Evolutionary conservation across 2,888 invertebrate species (phyloP).

Genomic region (Lepidochitona cinerea): DNA sequence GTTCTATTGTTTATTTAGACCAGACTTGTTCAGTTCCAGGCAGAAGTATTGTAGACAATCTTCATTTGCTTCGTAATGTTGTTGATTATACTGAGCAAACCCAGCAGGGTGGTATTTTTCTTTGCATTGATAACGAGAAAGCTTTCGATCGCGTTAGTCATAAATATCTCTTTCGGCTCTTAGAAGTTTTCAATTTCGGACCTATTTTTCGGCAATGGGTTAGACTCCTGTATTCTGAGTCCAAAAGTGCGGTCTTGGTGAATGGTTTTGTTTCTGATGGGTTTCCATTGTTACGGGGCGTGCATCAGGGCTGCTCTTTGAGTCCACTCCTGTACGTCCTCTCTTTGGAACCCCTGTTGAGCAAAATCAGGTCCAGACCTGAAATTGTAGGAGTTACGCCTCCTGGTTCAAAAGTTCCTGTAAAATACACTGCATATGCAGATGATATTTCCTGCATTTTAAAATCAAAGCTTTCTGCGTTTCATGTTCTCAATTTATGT

Average conservation of each 20-base stretch:
- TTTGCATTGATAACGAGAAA: conserved; percentile 37
- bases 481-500: conserved; percentile 6
- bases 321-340: neutral
- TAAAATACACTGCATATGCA: conserved; percentile 17
- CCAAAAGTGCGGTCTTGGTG: neutral
- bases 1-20: conserved; percentile 23
- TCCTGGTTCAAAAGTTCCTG: conserved; percentile 7
- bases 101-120: conserved; percentile 27
- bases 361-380: neutral
- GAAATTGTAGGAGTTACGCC: conserved; percentile 21
- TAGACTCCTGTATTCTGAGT: conserved; percentile 30
- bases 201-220: conserved; percentile 32
- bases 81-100: conserved; percentile 35
- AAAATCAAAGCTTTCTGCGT: conserved; percentile 1
- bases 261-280: neutral
- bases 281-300: neutral
- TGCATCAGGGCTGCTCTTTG: neutral
- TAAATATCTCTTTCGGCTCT: conserved; percentile 32
- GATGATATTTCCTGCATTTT: conserved; percentile 14
- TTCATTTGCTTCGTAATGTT: conserved; percentile 31
- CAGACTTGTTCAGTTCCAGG: conserved; percentile 39
- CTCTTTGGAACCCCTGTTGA: neutral
- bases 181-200: conserved; percentile 35
- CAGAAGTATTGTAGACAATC: conserved; percentile 38
- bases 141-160: conserved; percentile 41